A percentile compares a stretch with the other conserved stretches of the same genome.
Evolutionary conservation across 2,797 vertebrate species (phyloP).

Genomic region (Octomys mimax): DNA sequence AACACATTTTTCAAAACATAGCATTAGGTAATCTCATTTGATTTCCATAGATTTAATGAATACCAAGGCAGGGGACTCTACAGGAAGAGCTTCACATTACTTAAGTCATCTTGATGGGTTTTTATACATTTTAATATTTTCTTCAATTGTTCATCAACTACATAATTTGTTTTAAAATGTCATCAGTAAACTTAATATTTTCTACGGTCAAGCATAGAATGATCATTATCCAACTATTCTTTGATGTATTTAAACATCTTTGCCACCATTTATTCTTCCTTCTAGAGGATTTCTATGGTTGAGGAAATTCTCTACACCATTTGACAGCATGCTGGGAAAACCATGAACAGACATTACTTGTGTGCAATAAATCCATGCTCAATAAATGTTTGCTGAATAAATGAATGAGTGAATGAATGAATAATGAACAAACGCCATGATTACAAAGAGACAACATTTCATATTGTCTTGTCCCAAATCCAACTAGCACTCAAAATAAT

Average conservation of each 20-base stretch:
- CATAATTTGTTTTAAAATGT: conserved; percentile 22
- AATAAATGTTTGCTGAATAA: neutral
- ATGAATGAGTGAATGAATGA: conserved; percentile 2
- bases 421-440: neutral
- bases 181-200: neutral
- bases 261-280: neutral
- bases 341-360: neutral
- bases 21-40: neutral
- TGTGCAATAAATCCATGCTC: neutral
- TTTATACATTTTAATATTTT: neutral
- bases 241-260: conserved; percentile 18
- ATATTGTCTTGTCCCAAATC: neutral
- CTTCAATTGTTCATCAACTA: neutral
- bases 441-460: neutral
- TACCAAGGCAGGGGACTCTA: neutral
- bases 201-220: neutral
- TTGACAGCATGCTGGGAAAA: neutral
- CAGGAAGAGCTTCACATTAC: neutral
- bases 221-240: neutral
- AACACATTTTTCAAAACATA: conserved; percentile 2
- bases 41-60: conserved; percentile 7
- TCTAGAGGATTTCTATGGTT: neutral
- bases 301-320: neutral
- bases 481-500: neutral
- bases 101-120: neutral